phyloP scores from a whole-genome alignment of 2,797 vertebrate species.

The Macropodus opercularis region DNA sequence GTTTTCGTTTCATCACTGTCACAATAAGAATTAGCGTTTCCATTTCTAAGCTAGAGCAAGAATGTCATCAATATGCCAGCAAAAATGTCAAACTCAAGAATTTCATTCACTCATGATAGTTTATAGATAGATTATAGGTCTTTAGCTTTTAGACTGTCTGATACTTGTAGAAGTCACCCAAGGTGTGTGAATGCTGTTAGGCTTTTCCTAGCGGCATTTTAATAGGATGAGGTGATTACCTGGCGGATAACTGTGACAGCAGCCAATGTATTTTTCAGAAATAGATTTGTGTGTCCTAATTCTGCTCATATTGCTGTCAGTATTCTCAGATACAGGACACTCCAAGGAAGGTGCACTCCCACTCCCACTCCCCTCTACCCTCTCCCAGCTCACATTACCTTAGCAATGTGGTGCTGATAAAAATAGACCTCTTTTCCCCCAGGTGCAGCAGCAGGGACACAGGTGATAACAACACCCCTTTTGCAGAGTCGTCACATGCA shows the following conservation, averaged over 20 bases:
- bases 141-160: neutral
- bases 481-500: constrained; percentile 55
- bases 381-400: constrained; percentile 55
- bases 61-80: neutral
- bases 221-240: neutral
- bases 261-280: constrained; percentile 1
- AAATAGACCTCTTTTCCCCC: constrained; percentile 63
- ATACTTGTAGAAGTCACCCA: neutral
- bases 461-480: constrained; percentile 75
- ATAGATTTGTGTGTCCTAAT: constrained; percentile 14
- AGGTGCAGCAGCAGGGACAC: constrained; percentile 70
- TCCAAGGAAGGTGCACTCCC: constrained; percentile 29
- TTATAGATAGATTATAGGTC: neutral
- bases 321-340: constrained; percentile 25
- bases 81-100: neutral
- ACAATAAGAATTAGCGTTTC: neutral
- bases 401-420: constrained; percentile 65
- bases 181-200: neutral
- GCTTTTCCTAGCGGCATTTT: neutral
- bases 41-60: neutral
- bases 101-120: neutral
- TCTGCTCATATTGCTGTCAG: constrained; percentile 21
- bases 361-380: constrained; percentile 38
- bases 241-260: constrained; percentile 4
- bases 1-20: neutral